phyloP scores from a whole-genome alignment of 2,797 vertebrate species.

The Myotis pilosus region DNA sequence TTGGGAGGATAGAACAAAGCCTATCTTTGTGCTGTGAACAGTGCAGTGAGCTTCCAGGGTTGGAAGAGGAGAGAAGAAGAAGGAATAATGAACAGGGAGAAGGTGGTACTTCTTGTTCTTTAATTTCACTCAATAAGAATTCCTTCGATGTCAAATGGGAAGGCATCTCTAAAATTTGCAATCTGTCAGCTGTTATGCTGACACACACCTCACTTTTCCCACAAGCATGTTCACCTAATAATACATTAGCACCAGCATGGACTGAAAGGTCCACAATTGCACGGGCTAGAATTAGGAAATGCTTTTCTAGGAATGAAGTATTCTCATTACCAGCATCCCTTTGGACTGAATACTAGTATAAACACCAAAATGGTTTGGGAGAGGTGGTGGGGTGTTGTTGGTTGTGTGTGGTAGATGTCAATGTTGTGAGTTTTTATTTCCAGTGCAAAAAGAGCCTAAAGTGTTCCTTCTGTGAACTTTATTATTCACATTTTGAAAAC shows the following conservation, averaged over 20 bases:
- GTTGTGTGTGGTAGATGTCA: background rate
- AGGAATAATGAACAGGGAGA: background rate
- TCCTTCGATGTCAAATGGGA: background rate
- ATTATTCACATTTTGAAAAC: background rate
- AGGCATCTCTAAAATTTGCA: background rate
- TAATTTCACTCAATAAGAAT: background rate
- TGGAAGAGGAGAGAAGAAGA: conserved; percentile 12
- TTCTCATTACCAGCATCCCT: background rate
- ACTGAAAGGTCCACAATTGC: background rate
- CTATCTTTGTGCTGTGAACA: conserved; percentile 22
- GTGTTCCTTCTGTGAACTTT: background rate
- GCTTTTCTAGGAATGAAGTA: background rate
- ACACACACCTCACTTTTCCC: background rate
- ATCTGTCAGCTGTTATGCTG: background rate
- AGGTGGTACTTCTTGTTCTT: conserved; percentile 8
- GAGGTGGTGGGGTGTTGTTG: background rate
- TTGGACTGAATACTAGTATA: background rate
- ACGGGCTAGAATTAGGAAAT: background rate
- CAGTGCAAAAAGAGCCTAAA: background rate
- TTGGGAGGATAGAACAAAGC: conserved; percentile 25
- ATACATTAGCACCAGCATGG: background rate
- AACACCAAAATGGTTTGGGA: background rate
- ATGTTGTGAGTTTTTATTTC: background rate
- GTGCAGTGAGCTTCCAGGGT: background rate
- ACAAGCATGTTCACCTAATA: background rate